These are phyloP conservation scores for Eristalis intricaria DNA, from an alignment of 2,888 invertebrate species.

Conservation along the genomic window DNA sequence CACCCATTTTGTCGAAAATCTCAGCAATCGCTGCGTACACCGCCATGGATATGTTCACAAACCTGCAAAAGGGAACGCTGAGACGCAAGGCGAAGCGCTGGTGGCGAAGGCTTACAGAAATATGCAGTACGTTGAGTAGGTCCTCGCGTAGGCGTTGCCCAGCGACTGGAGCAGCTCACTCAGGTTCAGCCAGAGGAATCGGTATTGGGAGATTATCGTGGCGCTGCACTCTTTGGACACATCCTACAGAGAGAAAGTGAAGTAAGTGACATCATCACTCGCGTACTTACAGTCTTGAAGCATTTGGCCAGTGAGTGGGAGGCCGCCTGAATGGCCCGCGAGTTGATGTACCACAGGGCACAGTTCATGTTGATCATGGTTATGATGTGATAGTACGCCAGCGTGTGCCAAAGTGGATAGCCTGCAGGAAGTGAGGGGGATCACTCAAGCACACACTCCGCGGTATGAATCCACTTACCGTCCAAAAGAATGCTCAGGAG, in stretches of 20 bases:
- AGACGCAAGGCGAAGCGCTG: background rate
- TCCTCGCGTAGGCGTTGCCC: constrained; percentile 86
- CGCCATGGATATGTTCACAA: constrained; percentile 86
- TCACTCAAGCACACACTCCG: background rate
- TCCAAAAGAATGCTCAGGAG: constrained; percentile 84
- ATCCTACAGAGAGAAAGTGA: constrained; percentile 81
- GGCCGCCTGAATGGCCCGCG: constrained; percentile 85
- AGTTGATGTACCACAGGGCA: constrained; percentile 87
- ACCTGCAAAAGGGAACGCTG: constrained; percentile 78
- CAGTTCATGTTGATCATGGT: constrained; percentile 89
- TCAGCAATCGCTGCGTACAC: constrained; percentile 87
- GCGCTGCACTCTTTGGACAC: constrained; percentile 83
- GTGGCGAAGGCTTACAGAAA: constrained; percentile 82
- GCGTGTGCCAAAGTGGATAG: constrained; percentile 85
- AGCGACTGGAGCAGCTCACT: constrained; percentile 85
- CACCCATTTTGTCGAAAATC: constrained; percentile 83
- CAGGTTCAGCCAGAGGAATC: constrained; percentile 85
- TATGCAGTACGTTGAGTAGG: constrained; percentile 86
- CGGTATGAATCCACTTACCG: constrained; percentile 51
- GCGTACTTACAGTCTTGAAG: constrained; percentile 82
- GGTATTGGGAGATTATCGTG: constrained; percentile 84
- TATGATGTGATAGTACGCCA: constrained; percentile 84
- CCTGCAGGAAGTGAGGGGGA: constrained; percentile 77
- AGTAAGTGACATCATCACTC: background rate
- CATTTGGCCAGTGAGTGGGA: constrained; percentile 83